Evolutionary conservation across 2,888 invertebrate species (phyloP).

Genomic region (Torymus tubicola): DNA sequence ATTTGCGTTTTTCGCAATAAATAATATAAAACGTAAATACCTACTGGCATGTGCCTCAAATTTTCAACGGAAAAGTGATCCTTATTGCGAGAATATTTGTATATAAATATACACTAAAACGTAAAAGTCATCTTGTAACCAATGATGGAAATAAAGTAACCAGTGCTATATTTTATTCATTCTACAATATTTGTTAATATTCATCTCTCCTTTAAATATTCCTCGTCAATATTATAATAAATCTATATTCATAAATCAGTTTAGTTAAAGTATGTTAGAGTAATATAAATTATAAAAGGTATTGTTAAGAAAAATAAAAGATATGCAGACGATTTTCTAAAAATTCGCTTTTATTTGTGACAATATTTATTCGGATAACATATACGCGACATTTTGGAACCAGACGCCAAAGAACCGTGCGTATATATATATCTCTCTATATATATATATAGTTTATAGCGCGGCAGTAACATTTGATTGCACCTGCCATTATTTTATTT

Average conservation of each 20-base stretch:
- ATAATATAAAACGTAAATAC: background rate
- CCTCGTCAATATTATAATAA: background rate
- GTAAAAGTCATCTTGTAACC: slow-evolving; percentile 33
- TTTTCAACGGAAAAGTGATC: background rate
- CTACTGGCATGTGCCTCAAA: slow-evolving; percentile 33
- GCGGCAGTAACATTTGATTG: slow-evolving; percentile 45
- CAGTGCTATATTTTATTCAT: slow-evolving; percentile 33
- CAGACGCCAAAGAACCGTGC: slow-evolving; percentile 52
- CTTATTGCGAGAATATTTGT: slow-evolving; percentile 23
- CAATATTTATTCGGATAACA: slow-evolving; percentile 55
- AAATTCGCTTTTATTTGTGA: slow-evolving; percentile 59
- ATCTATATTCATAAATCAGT: background rate
- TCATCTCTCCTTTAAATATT: slow-evolving; percentile 12
- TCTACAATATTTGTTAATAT: slow-evolving; percentile 5
- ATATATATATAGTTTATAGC: slow-evolving; percentile 46
- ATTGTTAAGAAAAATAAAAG: slow-evolving; percentile 59
- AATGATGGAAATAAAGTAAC: slow-evolving; percentile 26
- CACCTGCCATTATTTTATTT: slow-evolving; percentile 31
- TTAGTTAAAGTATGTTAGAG: background rate
- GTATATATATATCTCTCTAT: slow-evolving; percentile 47
- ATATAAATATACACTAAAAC: slow-evolving; percentile 24
- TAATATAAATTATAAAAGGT: background rate
- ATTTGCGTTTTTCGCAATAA: slow-evolving; percentile 4
- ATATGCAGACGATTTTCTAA: slow-evolving; percentile 57
- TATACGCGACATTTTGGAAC: slow-evolving; percentile 54